Evolutionary conservation across 2,797 vertebrate genomes (phyloP), one percentile per base, ranked within the genome.

Genomic region (Synanceia verrucosa): DNA sequence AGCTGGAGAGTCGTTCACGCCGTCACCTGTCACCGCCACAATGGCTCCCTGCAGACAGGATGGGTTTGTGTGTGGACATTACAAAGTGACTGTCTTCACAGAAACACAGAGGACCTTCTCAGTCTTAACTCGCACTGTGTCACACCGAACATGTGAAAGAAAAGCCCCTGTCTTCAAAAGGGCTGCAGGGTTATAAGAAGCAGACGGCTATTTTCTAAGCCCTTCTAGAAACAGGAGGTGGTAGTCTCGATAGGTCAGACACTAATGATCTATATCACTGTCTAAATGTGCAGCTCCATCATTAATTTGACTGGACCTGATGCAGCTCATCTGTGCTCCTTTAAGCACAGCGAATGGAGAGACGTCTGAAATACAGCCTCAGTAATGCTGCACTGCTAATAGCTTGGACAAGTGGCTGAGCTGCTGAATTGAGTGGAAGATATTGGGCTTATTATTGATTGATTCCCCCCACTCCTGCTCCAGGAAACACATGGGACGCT

Each of bases 1-100:
- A 62, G 97, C 97, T 0, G 97, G 97, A 47, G 97, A 99, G 89
- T 99, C 97, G 24, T 99, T 99, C 37, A 99, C 97, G 16, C 97
- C 97, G 0, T 99, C 97, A 10, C 97, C 97, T 2, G 97, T 98
- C 71, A 99, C 97, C 2, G 97, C 97, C 72, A 99, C 97, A 5
- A 99, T 98, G 63, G 97, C 97, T 47, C 97, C 97, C 97, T 99
- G 84, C 8, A 37, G 65, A 70, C 10, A 41, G 28, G n/a, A n/a
- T n/a, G n/a, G n/a, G n/a, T n/a, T n/a, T n/a, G n/a, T n/a, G n/a
- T n/a, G n/a, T n/a, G n/a, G n/a, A n/a, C n/a, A n/a, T n/a, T n/a
- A n/a, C n/a, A n/a, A n/a, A n/a, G n/a, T n/a, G n/a, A n/a, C n/a
- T 11, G 18, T 12, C 3, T 41, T 18, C 16, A 41, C 37, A 41